Percentiles rank a stretch among this genome's conserved stretches.
phyloP scores from a whole-genome alignment of 1,140 invertebrate species.

The Sarcophaga bullata region DNA sequence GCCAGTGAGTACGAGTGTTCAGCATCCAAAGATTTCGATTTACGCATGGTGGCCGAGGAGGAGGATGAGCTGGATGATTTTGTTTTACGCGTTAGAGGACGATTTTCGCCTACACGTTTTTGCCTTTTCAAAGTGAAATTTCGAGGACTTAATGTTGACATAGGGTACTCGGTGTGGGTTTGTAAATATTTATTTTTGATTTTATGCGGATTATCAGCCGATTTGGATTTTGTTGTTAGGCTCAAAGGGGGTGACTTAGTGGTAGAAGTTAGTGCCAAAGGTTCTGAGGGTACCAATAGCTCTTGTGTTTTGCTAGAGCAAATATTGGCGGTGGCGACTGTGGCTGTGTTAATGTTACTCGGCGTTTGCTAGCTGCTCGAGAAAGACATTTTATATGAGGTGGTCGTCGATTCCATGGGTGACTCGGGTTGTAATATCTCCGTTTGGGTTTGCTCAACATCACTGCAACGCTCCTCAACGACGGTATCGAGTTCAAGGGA shows the following conservation, averaged over 20 bases:
- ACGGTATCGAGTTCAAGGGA: slow-evolving; percentile 83
- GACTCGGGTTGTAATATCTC: slow-evolving; percentile 62
- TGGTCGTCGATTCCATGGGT: slow-evolving; percentile 59
- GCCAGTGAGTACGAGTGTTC: slow-evolving; percentile 54
- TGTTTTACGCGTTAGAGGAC: not conserved
- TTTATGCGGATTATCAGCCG: slow-evolving; percentile 17
- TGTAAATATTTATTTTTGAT: slow-evolving; percentile 12
- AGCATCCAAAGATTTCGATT: slow-evolving; percentile 57
- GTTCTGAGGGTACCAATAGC: not conserved
- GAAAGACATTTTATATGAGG: slow-evolving; percentile 61
- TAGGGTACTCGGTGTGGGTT: slow-evolving; percentile 22
- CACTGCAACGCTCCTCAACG: slow-evolving; percentile 78
- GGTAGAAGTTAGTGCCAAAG: slow-evolving; percentile 9
- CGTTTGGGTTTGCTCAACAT: slow-evolving; percentile 75
- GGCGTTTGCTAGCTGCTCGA: slow-evolving; percentile 64
- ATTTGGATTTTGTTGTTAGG: slow-evolving; percentile 33
- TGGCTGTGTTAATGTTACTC: slow-evolving; percentile 42
- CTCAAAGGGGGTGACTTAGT: slow-evolving; percentile 11
- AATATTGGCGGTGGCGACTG: slow-evolving; percentile 19
- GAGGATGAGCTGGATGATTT: not conserved
- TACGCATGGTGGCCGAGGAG: slow-evolving; percentile 49
- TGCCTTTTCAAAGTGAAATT: not conserved
- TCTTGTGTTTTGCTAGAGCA: slow-evolving; percentile 37
- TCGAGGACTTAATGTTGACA: not conserved
- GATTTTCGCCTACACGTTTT: slow-evolving; percentile 9